Evolutionary conservation across 2,888 invertebrate genomes (phyloP).

Genomic region (Podotricha telesiphe): DNA sequence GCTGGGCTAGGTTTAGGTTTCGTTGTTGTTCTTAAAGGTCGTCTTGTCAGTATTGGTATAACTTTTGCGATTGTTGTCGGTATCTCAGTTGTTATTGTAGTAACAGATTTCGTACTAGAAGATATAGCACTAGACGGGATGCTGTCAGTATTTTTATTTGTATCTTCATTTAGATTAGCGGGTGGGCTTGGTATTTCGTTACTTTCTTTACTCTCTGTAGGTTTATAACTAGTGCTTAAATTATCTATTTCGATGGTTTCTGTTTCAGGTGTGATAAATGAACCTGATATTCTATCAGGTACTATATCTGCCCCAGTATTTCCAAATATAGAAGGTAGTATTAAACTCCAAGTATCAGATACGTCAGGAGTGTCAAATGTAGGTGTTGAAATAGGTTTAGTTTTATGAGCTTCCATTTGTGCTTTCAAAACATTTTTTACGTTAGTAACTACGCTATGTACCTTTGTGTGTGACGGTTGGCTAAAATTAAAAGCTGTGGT

Average conservation of each 20-base stretch:
- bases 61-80: slow-evolving; percentile 46
- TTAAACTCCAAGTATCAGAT: slow-evolving; percentile 91
- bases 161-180: slow-evolving; percentile 27
- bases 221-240: slow-evolving; percentile 50
- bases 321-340: slow-evolving; percentile 91
- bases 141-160: slow-evolving; percentile 19
- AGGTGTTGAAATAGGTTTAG: slow-evolving; percentile 68
- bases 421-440: slow-evolving; percentile 93
- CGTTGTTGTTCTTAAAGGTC: slow-evolving; percentile 45
- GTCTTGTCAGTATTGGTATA: slow-evolving; percentile 47
- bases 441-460: slow-evolving; percentile 91
- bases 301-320: slow-evolving; percentile 86
- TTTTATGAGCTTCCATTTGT: slow-evolving; percentile 88
- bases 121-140: slow-evolving; percentile 19
- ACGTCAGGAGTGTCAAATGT: slow-evolving; percentile 88
- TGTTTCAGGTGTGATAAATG: slow-evolving; percentile 72
- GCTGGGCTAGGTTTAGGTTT: slow-evolving; percentile 47
- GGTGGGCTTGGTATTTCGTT: slow-evolving; percentile 52
- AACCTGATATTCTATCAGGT: slow-evolving; percentile 75
- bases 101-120: slow-evolving; percentile 43
- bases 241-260: slow-evolving; percentile 67
- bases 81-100: slow-evolving; percentile 40
- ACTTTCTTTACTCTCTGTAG: slow-evolving; percentile 42
- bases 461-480: slow-evolving; percentile 86
- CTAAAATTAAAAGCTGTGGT: slow-evolving; percentile 76